Base-by-base conservation (phyloP, 2,888 invertebrate genomes). In the Hipparchia sbordonii region DNA sequence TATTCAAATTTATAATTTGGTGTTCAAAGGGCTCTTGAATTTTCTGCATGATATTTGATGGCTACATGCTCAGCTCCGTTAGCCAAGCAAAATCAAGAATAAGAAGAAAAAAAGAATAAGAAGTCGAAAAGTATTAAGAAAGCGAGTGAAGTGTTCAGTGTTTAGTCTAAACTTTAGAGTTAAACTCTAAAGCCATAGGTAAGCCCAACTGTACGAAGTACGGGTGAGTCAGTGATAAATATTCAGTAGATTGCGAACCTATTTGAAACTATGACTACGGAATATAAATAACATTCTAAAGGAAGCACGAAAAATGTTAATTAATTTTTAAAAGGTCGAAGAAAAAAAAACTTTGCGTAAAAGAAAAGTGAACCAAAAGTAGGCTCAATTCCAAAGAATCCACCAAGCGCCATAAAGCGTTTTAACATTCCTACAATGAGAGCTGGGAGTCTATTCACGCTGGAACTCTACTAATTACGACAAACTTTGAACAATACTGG, bases 401-500 rank as follows among this genome's bases (percentile, higher is more conserved):
- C 59, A 67, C 52, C 33, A 72, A 67, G 72, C 72, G 68, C 54
- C 72, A 70, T 73, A 77, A 76, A 77, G 72, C 71, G 73, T 77
- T 76, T 74, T 69, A 78, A 74, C 77, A 73, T 83, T 85, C 84
- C 83, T 81, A 90, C 89, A 92, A 91, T 91, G 87, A 87, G 86
- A 87, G 86, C 89, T 86, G 89, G 87, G 85, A 89, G 88, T 89
- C 89, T 85, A 92, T 92, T 92, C 91, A 92, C 83, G 84, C 84
- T 82, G 85, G 86, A 91, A 90, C 90, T 91, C 87, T 88, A 91
- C 92, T 93, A 93, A 93, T 93, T 93, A 93, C 91, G 89, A 90
- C 92, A 89, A 93, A 92, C 91, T 93, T 92, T 91, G 89, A 93
- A 93, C 92, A 93, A 93, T 93, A 91, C 91, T 92, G 91, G 92